Base-by-base conservation (phyloP, 2,888 invertebrate genomes). In the Ectemnius lituratus region DNA sequence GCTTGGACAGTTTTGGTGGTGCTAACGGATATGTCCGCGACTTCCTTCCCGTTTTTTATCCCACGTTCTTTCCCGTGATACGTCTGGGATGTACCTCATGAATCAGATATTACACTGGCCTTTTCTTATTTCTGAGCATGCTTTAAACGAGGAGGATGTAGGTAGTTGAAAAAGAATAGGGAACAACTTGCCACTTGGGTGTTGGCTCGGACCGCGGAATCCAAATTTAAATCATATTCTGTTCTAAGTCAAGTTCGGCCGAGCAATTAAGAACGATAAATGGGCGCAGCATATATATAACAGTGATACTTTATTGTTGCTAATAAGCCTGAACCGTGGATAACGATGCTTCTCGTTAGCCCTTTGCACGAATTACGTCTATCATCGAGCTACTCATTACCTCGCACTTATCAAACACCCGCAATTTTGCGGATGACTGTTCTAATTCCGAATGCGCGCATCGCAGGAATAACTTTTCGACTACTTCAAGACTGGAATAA, bases 1-100 rank as follows among this genome's bases (percentile, higher is more conserved):
- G 83, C 80, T 83, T 80, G 83, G 83, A 82, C 84, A 84, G 72
- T 82, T 83, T 84, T 80, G 75, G 68, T 66, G 37, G 65, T 66
- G 78, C 56, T 73, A 78, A 83, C 79, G 67, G 82, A 80, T 57
- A 84, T 71, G 70, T 83, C 82, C 84, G 52, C 52, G 82, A 71
- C 64, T 80, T 74, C 61, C 76, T 80, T 65, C 63, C 70, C 61
- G 46, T 47, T 68, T 72, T 62, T 62, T 61, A 23, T 47, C 47
- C 69, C 46, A 20, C 45, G 58, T n/a, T 23, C 11, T 56, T 20
- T 6, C 14, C 28, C 57, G 20, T 49, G 52, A 52, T 52, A 52
- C 2, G 47, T 11, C n/a, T n/a, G n/a, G 52, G 11, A 52, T 14
- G 14, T 52, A 52, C 37, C 37, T 37, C 37, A 37, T 37, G 37